Base-by-base conservation (phyloP, 2,888 invertebrate genomes). In the Agrotis exclamationis region DNA sequence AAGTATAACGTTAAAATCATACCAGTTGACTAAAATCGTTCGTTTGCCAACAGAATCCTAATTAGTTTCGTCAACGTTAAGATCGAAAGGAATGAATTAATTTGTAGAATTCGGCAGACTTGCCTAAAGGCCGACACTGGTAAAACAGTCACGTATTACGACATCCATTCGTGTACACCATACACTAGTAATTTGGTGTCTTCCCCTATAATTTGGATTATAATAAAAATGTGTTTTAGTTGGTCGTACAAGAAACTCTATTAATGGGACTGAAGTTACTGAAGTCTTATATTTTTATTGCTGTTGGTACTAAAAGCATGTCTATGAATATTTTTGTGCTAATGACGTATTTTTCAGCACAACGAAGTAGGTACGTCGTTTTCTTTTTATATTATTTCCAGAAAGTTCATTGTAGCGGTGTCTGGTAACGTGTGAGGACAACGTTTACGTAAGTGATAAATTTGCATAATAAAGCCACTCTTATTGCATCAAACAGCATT, bases 131-230 rank as follows among this genome's bases (percentile, higher is more conserved):
- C 33, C 71, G 62, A 48, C 9, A 24, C 69, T 70, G 74, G 87
- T 85, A 89, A 89, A 84, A 84, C 87, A 81, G 90, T 90, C 91
- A 91, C 91, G 90, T 90, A 70, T n/a, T 48, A 58, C 73, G 79
- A 76, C 64, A 79, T 83, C 80, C 73, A 73, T 76, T 76, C 74
- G 79, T 79, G 83, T 82, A 80, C 16, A 51, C 24, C 14, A 51
- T 28, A 56, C 22, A 39, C 24, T 64, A 47, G 48, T 70, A 50
- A 56, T 70, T 63, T 57, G 22, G 51, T 22, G 54, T 11, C 18
- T 62, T 69, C 16, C 22, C 24, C 22, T 50, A 16, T 39, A 20
- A 33, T 67, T 53, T 33, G 18, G 20, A 20, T 56, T n/a, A 24
- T 51, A 48, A 44, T 51, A 64, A 63, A 65, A 54, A 16, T 0